Conservation (phyloP, 2,113 vertebrate genomes). For the Erythrocercus mccallii region DNA sequence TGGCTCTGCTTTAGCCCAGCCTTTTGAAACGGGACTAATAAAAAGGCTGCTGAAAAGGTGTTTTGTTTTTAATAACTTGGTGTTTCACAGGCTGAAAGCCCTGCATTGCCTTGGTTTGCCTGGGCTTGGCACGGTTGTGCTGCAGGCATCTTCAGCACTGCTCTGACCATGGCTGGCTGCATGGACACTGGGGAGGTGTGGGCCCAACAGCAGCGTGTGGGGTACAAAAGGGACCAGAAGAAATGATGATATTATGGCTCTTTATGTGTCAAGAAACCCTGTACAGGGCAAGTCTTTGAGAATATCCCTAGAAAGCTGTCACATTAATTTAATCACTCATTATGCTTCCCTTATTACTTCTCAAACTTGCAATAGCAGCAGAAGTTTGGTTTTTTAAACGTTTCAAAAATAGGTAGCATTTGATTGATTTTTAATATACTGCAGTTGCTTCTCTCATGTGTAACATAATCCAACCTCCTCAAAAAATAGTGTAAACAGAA, state of each 20-base stretch:
- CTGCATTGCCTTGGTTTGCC: neutral
- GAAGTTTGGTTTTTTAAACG: neutral
- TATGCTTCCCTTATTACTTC: neutral
- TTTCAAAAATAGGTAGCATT: neutral
- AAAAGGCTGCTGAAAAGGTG: neutral
- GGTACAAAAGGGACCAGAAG: neutral
- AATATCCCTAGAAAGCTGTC: neutral
- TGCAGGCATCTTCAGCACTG: neutral
- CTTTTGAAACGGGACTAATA: neutral
- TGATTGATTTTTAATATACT: neutral
- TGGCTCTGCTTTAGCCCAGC: neutral
- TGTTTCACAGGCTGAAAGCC: neutral
- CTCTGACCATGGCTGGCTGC: fast-evolving
- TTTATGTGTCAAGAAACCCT: neutral
- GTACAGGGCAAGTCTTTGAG: neutral
- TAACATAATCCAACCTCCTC: neutral
- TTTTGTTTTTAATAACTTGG: neutral
- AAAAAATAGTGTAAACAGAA: neutral
- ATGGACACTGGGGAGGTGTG: fast-evolving
- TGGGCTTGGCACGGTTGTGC: neutral
- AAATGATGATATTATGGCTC: neutral
- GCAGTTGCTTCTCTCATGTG: neutral
- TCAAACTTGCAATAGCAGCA: neutral
- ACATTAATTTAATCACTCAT: neutral
- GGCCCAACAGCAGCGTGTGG: neutral